Base-by-base conservation (phyloP, 2,113 vertebrate genomes). In the Opisthocomus hoazin region DNA sequence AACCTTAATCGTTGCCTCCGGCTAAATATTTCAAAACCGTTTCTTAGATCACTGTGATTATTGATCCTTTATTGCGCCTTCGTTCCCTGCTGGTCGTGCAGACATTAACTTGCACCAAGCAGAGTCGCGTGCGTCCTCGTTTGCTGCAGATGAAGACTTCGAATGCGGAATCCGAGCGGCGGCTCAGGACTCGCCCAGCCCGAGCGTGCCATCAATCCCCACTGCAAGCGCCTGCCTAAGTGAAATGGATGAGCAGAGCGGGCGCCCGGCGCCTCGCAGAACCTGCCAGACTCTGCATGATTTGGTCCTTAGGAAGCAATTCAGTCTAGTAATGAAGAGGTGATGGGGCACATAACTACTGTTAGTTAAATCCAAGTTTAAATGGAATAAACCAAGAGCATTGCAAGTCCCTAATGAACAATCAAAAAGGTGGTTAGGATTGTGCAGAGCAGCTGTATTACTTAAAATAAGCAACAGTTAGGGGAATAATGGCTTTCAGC, bases 281-380 rank as follows among this genome's bases (percentile, higher is more conserved):
- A 64, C 32, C 81, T 4, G 6, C 5, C 2, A 51, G 73, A 29
- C 95, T 93, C 89, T 69, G 86, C 95, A 65, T 91, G 90, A 77
- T 84, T 93, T 79, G 89, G 65, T 96, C 89, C 94, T 94, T 89
- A 84, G 96, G 92, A 95, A 95, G 95, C 87, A 66, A 94, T 82
- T 93, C 94, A 85, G 89, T 20, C 87, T 60, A 27, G 22, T 83
- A 82, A 94, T 61, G 70, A 85, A 80, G 87, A 94, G 87, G 91
- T 91, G 96, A 95, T 8, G 63, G 91, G 93, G 96, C 94, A 95
- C 94, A 87, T 37, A 95, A 80, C 80, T 66, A 17, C 90, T 86
- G 85, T 58, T 85, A 73, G 93, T 51, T 93, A 93, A 92, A 90
- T 15, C 56, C 91, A 87, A 84, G 81, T 87, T 80, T 79, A 76